Base-by-base conservation (phyloP, 2,888 invertebrate genomes). In the Lymantria monacha region DNA sequence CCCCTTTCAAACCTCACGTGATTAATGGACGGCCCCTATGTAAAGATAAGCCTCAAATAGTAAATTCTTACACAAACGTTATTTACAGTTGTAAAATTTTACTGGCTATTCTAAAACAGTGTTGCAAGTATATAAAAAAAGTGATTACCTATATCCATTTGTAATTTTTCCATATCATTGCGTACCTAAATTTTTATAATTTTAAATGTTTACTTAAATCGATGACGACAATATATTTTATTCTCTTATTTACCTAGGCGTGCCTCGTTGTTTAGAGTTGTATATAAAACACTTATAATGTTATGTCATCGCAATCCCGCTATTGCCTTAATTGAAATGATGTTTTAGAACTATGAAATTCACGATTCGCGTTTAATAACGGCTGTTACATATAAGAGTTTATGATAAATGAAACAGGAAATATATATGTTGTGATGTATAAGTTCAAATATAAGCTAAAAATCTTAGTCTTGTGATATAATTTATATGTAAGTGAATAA, bases 391-490 rank as follows among this genome's bases (percentile, higher is more conserved):
- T 85, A 82, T 76, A 84, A 82, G 77, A 79, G 70, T 83, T 79
- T 85, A 83, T 80, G 65, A 70, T 72, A 72, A 75, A 75, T 64
- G 70, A 76, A 81, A 79, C 71, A 73, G 73, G 74, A 76, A 76
- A 69, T 84, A 83, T 86, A 81, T 87, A 83, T 88, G 86, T 89
- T 90, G 90, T 89, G 90, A 90, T 90, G 83, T 83, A 82, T 84
- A 81, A 87, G 88, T 89, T 88, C 87, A 90, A 90, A 87, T 83
- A 73, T 74, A 81, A 81, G 74, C 75, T 70, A 80, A 79, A 81
- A 86, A 83, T 79, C 73, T 85, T 88, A 85, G 89, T 90, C 89
- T 90, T 91, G 90, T 91, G 91, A 91, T 91, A 91, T 88, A 87
- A 87, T 88, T 87, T 88, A 88, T 87, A 81, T 83, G 83, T 84